Percentiles rank a stretch among this genome's conserved stretches.
Evolutionary conservation across 2,113 vertebrate species (phyloP).

Genomic region (Leucopsar rothschildi): DNA sequence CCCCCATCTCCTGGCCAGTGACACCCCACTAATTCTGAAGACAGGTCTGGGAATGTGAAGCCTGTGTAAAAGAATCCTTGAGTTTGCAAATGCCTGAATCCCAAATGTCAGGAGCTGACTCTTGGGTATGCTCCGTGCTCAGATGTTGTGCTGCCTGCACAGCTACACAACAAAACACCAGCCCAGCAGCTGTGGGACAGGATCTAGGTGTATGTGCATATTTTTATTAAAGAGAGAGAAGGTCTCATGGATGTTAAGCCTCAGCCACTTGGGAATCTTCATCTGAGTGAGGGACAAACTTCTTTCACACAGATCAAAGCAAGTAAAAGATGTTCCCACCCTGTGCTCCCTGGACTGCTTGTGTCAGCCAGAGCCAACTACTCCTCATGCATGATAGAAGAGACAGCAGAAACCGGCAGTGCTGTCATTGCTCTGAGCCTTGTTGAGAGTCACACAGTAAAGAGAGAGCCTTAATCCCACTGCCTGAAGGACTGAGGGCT

Average conservation of each 20-base stretch:
- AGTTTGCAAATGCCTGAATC: neutral
- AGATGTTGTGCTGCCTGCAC: neutral
- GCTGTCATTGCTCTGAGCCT: neutral
- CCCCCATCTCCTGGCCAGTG: neutral
- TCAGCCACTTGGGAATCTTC: neutral
- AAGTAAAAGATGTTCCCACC: neutral
- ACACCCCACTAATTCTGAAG: neutral
- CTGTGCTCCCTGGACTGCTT: neutral
- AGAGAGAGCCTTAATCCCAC: neutral
- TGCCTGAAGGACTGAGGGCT: neutral
- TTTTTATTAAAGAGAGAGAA: neutral
- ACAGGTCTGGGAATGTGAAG: neutral
- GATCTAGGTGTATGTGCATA: neutral
- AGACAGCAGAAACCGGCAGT: neutral
- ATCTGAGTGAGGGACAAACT: neutral
- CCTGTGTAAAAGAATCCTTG: neutral
- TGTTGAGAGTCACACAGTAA: neutral
- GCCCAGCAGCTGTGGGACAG: neutral
- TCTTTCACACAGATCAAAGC: neutral
- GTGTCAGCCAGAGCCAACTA: neutral
- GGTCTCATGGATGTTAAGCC: neutral
- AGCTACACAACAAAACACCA: neutral
- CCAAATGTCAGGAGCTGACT: neutral
- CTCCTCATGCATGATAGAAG: rapidly evolving
- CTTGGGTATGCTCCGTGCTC: neutral